Evolutionary conservation across 2,797 vertebrate genomes (phyloP).

Genomic region (Crenichthys baileyi): DNA sequence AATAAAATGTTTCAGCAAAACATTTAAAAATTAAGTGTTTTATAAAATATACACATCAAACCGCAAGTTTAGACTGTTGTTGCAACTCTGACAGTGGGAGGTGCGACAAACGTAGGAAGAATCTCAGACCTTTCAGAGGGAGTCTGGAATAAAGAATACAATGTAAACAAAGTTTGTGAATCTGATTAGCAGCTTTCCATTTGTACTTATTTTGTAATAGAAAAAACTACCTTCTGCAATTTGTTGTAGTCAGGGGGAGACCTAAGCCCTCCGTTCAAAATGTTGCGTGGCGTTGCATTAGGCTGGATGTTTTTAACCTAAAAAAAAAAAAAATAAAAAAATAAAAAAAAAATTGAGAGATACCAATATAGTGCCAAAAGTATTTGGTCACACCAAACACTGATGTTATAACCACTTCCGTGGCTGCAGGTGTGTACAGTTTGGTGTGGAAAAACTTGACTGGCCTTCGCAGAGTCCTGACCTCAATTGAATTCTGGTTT

Average conservation of each 20-base stretch:
- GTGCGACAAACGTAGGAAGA: constrained; percentile 66
- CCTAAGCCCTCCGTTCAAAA: constrained; percentile 55
- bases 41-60: constrained; percentile 4
- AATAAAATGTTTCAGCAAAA: constrained; percentile 3
- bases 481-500: too few species aligned
- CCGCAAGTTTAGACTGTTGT: constrained; percentile 71
- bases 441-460: too few species aligned
- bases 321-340: constrained; percentile 1
- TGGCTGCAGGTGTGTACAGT: too few species aligned
- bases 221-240: constrained; percentile 59
- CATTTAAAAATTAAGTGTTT: neutral
- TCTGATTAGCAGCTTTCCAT: neutral
- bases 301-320: constrained; percentile 60
- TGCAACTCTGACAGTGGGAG: constrained; percentile 72
- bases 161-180: neutral
- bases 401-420: too few species aligned
- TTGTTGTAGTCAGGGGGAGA: constrained; percentile 69
- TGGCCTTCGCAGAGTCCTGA: too few species aligned
- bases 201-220: neutral
- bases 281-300: constrained; percentile 42
- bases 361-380: neutral
- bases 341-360: too few species aligned
- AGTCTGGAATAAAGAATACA: constrained; percentile 51
- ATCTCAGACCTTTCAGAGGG: constrained; percentile 54
- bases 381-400: too few species aligned